Evolutionary conservation across 2,113 vertebrate species (phyloP).

Genomic region (Microtus richardsoni): DNA sequence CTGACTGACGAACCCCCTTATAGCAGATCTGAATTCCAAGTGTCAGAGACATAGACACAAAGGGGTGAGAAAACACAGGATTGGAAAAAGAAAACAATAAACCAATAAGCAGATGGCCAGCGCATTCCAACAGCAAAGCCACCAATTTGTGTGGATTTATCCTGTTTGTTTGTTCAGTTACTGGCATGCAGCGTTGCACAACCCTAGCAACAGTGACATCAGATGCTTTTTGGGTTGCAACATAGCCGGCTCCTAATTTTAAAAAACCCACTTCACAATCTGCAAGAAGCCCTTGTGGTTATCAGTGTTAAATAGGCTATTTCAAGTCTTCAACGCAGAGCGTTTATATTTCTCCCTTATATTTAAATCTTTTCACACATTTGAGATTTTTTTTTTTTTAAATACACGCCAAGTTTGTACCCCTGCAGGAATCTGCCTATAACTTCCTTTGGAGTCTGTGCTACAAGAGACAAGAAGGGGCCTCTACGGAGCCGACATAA

Average conservation of each 20-base stretch:
- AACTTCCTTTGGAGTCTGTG: not conserved
- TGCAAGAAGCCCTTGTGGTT: slow-evolving; percentile 1
- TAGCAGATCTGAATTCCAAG: slow-evolving; percentile 56
- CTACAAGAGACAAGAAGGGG: not conserved
- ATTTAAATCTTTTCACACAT: not conserved
- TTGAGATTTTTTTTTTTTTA: not conserved
- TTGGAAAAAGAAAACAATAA: slow-evolving; percentile 13
- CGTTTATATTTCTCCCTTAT: not conserved
- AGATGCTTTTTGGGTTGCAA: slow-evolving; percentile 19
- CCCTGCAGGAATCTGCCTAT: not conserved
- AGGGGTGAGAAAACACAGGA: slow-evolving; percentile 74
- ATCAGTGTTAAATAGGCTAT: slow-evolving; percentile 14
- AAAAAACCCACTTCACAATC: slow-evolving; percentile 5
- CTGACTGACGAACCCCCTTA: slow-evolving; percentile 17
- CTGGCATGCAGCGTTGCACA: slow-evolving; percentile 64
- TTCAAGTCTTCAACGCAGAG: not conserved
- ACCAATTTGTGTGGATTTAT: slow-evolving; percentile 79
- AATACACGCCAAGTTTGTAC: not conserved
- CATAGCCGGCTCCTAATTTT: slow-evolving; percentile 53
- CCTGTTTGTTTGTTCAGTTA: slow-evolving; percentile 81
- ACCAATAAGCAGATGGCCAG: slow-evolving; percentile 82
- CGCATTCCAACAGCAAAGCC: slow-evolving; percentile 75
- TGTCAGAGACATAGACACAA: slow-evolving; percentile 55
- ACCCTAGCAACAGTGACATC: slow-evolving; percentile 64
- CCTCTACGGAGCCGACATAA: not conserved